Conservation (phyloP, 2,797 vertebrate species). For the Molossus molossus region DNA sequence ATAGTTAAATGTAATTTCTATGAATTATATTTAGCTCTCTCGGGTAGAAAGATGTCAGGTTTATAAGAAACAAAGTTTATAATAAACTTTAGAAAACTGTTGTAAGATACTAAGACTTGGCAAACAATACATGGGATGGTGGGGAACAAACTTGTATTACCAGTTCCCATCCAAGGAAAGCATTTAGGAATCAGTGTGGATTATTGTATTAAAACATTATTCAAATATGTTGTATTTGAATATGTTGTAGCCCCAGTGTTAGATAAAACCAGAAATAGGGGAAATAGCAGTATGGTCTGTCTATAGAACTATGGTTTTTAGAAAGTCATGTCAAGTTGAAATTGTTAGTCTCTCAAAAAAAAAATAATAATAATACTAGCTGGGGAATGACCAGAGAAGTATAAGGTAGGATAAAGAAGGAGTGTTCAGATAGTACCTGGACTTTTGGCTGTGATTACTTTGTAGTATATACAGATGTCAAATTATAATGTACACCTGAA, state of each 20-base stretch:
- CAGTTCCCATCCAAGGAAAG: neutral
- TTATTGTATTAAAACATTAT: slow-evolving; percentile 38
- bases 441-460: neutral
- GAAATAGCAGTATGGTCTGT: neutral
- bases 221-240: neutral
- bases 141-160: slow-evolving; percentile 34
- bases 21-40: neutral
- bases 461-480: neutral
- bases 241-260: neutral
- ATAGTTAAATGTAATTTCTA: slow-evolving; percentile 61
- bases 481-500: neutral
- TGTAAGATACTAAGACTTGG: neutral
- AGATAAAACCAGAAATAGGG: neutral
- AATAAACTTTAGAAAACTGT: slow-evolving; percentile 14
- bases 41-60: slow-evolving; percentile 28
- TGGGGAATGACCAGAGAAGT: neutral
- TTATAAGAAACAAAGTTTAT: neutral
- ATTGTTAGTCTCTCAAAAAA: slow-evolving; percentile 32
- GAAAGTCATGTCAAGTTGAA: neutral
- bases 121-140: neutral
- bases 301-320: slow-evolving; percentile 21
- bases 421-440: neutral
- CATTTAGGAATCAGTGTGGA: slow-evolving; percentile 39
- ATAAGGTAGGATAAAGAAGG: neutral
- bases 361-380: neutral